Evolutionary conservation across 2,888 invertebrate genomes (phyloP), one percentile per base, ranked within the genome.

Genomic region (Cancer borealis): DNA sequence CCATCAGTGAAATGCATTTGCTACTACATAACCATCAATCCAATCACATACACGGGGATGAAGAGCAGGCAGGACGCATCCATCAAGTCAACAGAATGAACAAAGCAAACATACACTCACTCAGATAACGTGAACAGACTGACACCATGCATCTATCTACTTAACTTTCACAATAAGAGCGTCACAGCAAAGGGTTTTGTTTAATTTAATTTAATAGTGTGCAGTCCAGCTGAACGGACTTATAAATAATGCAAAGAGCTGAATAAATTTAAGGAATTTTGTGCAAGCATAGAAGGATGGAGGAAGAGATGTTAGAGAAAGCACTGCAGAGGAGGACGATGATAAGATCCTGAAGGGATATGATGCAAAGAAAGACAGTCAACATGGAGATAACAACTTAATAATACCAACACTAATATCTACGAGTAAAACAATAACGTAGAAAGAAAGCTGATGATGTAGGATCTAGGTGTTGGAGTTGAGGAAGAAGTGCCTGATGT

Each of bases 361-460:
- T 73, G n/a, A 73, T 73, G 73, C 73, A 73, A 73, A 73, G 73
- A 26, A 73, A 73, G 73, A 73, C 73, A 73, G n/a, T n/a, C 4
- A 73, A 73, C 73, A 73, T 26, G 8, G 73, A 73, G 73, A 73
- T 73, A 73, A 73, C 73, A 73, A n/a, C 73, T 73, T n/a, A 73
- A 73, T 26, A 73, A 8, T 73, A 26, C 73, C 73, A 73, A 73
- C 73, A 73, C 26, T 73, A 4, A 73, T 10, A 73, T 73, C n/a
- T 73, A n/a, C n/a, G 8, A 5, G 10, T 4, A 8, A 73, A 73
- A 73, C 73, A 73, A 26, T n/a, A 73, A n/a, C 73, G 26, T 10
- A 26, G 73, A 73, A 26, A 73, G 2, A 73, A 73, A 26, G 6
- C 26, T 4, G 26, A 54, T 12, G 54, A 4, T 73, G n/a, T 26